Evolutionary conservation across 2,888 invertebrate species (phyloP).

Genomic region (Drosophila recens): DNA sequence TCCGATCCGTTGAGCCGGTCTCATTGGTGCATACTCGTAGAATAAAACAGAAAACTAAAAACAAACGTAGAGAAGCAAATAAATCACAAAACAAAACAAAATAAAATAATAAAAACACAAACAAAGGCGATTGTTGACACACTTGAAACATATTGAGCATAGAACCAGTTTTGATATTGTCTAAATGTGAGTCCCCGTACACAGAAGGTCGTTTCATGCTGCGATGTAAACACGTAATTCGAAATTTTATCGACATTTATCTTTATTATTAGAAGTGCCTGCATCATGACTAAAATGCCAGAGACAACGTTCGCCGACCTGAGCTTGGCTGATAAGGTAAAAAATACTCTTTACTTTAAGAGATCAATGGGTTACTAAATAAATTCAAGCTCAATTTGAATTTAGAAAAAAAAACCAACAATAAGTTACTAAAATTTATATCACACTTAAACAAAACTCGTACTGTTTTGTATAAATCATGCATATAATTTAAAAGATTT

Average conservation of each 20-base stretch:
- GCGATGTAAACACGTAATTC: conserved; percentile 19
- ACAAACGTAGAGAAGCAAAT: conserved; percentile 21
- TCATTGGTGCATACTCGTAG: conserved; percentile 46
- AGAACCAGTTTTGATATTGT: conserved; percentile 65
- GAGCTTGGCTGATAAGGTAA: conserved; percentile 82
- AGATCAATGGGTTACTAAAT: not conserved
- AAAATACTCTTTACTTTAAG: not conserved
- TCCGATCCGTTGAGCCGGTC: conserved; percentile 54
- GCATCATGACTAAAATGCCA: conserved; percentile 78
- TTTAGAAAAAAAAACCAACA: not conserved
- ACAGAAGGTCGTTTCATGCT: conserved; percentile 60
- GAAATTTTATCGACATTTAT: conserved; percentile 8
- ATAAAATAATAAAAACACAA: conserved; percentile 14
- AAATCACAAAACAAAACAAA: conserved; percentile 26
- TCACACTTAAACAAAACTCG: not conserved
- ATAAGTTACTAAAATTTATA: not conserved
- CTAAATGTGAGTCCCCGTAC: conserved; percentile 58
- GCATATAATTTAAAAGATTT: not conserved
- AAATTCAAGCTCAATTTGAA: not conserved
- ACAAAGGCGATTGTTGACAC: conserved; percentile 44
- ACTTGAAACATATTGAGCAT: conserved; percentile 50
- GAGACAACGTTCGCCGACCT: conserved; percentile 82
- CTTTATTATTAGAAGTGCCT: conserved; percentile 18
- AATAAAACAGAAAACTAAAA: conserved; percentile 19
- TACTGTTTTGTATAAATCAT: not conserved